Percentiles rank a stretch among this genome's conserved stretches.
Evolutionary conservation across 2,113 vertebrate genomes (phyloP).

Genomic region (Ginglymostoma cirratum): DNA sequence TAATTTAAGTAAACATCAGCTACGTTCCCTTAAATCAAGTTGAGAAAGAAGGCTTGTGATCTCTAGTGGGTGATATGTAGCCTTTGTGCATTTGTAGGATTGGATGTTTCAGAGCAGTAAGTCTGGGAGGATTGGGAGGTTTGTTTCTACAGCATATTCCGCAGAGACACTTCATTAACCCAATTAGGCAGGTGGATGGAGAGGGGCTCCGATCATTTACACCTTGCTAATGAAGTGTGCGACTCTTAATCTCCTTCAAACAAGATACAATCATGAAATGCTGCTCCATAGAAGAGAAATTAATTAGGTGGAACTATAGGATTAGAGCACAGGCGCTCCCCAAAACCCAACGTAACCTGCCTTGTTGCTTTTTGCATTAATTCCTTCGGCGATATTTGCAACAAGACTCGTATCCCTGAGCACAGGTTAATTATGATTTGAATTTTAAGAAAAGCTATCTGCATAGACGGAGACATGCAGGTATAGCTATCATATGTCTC

Average conservation of each 20-base stretch:
- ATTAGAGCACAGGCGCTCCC: constrained; percentile 75
- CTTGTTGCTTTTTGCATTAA: constrained; percentile 45
- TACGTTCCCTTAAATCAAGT: neutral
- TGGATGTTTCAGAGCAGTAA: constrained; percentile 22
- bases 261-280: constrained; percentile 77
- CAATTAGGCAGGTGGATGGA: constrained; percentile 84
- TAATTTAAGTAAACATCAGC: constrained; percentile 11
- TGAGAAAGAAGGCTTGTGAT: neutral
- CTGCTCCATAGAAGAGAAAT: constrained; percentile 74
- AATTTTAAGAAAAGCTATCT: neutral
- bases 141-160: constrained; percentile 56
- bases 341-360: constrained; percentile 65
- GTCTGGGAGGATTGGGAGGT: constrained; percentile 49
- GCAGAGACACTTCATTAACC: constrained; percentile 77
- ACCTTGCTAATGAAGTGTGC: constrained; percentile 85
- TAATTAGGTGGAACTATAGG: constrained; percentile 85
- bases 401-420: neutral
- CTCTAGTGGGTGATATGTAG: neutral
- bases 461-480: neutral
- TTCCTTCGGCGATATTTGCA: neutral
- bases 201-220: constrained; percentile 78
- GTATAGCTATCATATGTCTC: neutral
- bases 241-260: constrained; percentile 88
- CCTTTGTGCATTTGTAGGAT: neutral
- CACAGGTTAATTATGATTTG: neutral